Base-by-base conservation (phyloP, 1,140 invertebrate genomes). In the Brachionus calyciflorus region DNA sequence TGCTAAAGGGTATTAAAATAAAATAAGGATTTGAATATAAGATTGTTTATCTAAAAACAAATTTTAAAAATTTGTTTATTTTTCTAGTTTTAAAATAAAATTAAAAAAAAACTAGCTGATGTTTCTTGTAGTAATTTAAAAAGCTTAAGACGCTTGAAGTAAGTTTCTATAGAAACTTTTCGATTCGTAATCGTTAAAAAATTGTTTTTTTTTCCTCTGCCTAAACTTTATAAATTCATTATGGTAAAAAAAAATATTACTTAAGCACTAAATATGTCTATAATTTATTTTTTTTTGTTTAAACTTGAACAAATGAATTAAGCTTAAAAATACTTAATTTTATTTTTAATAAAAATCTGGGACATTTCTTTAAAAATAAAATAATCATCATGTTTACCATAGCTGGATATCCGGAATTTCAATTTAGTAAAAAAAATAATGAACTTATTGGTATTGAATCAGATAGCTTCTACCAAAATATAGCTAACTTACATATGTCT, bases 141-240 rank as follows among this genome's bases (percentile, higher is more conserved):
- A 65, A 44, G 60, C 44, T 46, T 65, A 44, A 65, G 60, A 65
- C 60, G 60, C 60, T 65, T 65, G 60, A 37, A 65, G 60, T 17
- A 65, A 26, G 60, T 65, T 65, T 65, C 60, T 44, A 65, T 65
- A 65, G 60, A 65, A 65, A 65, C 60, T 65, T 46, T 7, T 14
- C 14, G 2, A 12, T 65, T 37, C 55, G 55, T 33, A 60, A 60
- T 60, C 28, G 55, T 19, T 37, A 37, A 37, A 37, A 37, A 37
- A 37, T 5, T 5, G 9, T 37, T 53, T 55, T 55, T 55, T 26
- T n/a, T n/a, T n/a, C n/a, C n/a, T n/a, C n/a, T n/a, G n/a, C n/a
- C n/a, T 21, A 26, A 26, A 55, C 14, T 55, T 37, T 37, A 6
- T n/a, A 33, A 60, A 17, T 60, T 60, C 28, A 60, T 60, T 17